These are phyloP conservation scores for Aporophyla lueneburgensis DNA, from an alignment of 2,888 invertebrate genomes.

Conservation along the genomic window DNA sequence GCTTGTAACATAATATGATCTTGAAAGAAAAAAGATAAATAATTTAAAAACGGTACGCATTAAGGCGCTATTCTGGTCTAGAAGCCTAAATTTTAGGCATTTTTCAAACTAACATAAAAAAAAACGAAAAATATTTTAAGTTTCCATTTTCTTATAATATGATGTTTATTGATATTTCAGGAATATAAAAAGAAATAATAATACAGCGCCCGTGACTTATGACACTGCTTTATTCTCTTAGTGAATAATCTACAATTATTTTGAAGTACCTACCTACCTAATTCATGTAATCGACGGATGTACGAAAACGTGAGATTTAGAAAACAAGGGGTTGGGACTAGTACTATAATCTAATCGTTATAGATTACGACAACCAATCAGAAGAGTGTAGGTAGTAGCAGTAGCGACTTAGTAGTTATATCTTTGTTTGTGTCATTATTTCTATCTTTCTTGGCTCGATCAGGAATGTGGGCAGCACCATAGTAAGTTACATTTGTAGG, in stretches of 20 bases:
- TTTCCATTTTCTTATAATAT: too few species aligned
- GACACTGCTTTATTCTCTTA: not conserved
- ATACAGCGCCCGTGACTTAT: not conserved
- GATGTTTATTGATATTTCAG: too few species aligned
- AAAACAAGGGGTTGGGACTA: slow-evolving; percentile 46
- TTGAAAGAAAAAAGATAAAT: too few species aligned
- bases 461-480: not conserved
- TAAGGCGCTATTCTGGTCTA: too few species aligned
- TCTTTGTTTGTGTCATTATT: slow-evolving; percentile 13
- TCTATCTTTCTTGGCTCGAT: slow-evolving; percentile 1
- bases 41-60: not conserved
- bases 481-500: not conserved
- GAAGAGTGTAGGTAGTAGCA: slow-evolving; percentile 29
- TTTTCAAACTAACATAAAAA: too few species aligned
- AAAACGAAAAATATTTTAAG: too few species aligned
- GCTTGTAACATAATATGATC: not conserved
- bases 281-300: not conserved
- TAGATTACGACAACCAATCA: slow-evolving; percentile 49
- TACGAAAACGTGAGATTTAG: slow-evolving; percentile 22
- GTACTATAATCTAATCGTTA: slow-evolving; percentile 43
- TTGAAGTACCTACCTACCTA: not conserved
- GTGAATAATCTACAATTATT: slow-evolving; percentile 1
- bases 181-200: too few species aligned
- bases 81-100: too few species aligned
- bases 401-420: slow-evolving; percentile 1